phyloP scores from a whole-genome alignment of 1,140 invertebrate genomes.

The Bombus terrestris region DNA sequence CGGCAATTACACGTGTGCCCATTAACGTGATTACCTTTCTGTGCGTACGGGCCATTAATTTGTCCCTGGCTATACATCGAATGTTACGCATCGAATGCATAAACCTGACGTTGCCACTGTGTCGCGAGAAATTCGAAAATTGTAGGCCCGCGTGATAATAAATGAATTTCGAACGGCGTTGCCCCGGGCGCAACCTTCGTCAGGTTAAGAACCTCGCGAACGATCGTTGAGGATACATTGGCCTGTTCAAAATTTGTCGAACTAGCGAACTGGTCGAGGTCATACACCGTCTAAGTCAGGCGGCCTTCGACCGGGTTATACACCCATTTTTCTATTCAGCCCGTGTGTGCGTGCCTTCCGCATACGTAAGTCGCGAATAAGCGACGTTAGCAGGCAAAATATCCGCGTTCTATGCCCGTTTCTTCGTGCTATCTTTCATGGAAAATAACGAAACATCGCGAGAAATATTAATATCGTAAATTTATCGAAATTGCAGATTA shows the following conservation, averaged over 20 bases:
- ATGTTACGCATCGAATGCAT: not conserved
- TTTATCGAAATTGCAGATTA: not conserved
- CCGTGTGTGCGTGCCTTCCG: slow-evolving; percentile 35
- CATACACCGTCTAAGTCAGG: slow-evolving; percentile 12
- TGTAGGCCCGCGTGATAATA: not conserved
- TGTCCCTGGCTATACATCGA: not conserved
- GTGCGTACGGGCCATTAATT: slow-evolving; percentile 20
- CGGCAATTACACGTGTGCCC: slow-evolving; percentile 24
- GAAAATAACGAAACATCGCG: not conserved
- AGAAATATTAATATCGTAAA: not conserved
- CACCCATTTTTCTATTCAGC: slow-evolving; percentile 39
- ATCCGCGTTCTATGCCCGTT: not conserved
- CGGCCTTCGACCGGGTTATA: slow-evolving; percentile 35
- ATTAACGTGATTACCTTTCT: slow-evolving; percentile 40
- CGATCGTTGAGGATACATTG: slow-evolving; percentile 19
- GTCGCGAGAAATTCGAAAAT: slow-evolving; percentile 34
- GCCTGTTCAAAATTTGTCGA: slow-evolving; percentile 18
- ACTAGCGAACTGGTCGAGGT: slow-evolving; percentile 31
- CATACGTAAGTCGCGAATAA: slow-evolving; percentile 21
- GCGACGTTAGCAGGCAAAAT: not conserved
- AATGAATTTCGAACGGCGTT: slow-evolving; percentile 35
- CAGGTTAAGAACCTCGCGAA: slow-evolving; percentile 50
- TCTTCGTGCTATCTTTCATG: no score
- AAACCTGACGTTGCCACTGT: not conserved
- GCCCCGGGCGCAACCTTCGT: not conserved